A percentile compares a stretch with the other conserved stretches of the same genome.
Evolutionary conservation across 2,888 invertebrate genomes (phyloP).

Genomic region (Acrobeloides nanus): DNA sequence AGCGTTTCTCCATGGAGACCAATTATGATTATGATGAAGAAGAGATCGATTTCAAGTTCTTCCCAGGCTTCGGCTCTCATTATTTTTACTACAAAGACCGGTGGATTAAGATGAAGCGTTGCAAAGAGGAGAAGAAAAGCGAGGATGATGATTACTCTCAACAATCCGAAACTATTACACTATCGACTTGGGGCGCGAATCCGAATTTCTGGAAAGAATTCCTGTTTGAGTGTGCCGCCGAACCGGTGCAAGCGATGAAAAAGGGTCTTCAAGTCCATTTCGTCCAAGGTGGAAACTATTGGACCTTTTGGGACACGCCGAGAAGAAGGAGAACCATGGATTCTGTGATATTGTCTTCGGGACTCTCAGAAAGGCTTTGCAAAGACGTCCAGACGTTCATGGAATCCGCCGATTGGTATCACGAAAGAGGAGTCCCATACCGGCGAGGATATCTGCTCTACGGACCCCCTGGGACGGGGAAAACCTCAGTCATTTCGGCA

Average conservation of each 20-base stretch:
- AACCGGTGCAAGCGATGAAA: constrained; percentile 56
- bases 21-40: constrained; percentile 38
- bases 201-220: constrained; percentile 28
- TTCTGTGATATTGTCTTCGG: constrained; percentile 75
- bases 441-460: constrained; percentile 85
- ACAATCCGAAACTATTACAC: constrained; percentile 49
- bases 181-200: constrained; percentile 34
- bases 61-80: constrained; percentile 48
- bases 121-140: constrained; percentile 46
- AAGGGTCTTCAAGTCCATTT: too few species aligned
- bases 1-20: constrained; percentile 29
- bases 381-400: constrained; percentile 85
- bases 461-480: constrained; percentile 77
- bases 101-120: constrained; percentile 34
- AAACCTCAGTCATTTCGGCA: constrained; percentile 42
- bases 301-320: constrained; percentile 69
- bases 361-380: constrained; percentile 71
- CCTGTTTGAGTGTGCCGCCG: constrained; percentile 35
- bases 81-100: constrained; percentile 42
- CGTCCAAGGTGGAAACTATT: too few species aligned
- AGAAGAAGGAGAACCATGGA: constrained; percentile 46
- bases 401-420: constrained; percentile 71
- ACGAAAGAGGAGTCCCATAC: constrained; percentile 81
- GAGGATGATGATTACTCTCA: constrained; percentile 33
- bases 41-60: constrained; percentile 35